Base-by-base conservation (phyloP, 2,888 invertebrate species). In the Bibio marci region DNA sequence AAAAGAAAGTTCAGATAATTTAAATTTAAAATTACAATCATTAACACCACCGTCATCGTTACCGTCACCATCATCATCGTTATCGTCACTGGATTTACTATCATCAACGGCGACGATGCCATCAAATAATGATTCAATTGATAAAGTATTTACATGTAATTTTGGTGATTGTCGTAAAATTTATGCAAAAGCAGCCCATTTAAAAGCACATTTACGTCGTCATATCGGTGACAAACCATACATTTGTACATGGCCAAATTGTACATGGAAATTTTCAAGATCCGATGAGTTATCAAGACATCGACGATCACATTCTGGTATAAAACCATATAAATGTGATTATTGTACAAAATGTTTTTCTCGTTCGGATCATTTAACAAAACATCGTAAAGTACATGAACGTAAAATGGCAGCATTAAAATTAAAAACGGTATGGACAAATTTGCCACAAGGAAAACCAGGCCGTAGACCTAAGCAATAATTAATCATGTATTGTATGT, bases 281-380 rank as follows among this genome's bases (percentile, higher is more conserved):
- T 92, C 92, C 0, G 94, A 94, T 57, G 94, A 94, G 61, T 63
- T 94, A 46, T 87, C 91, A 3, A 71, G 94, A 15, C 94, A 94
- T 58, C 76, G 83, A 39, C 72, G 94, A 45, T 91, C 90, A n/a
- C 94, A 94, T 62, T 90, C 90, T 0, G 94, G 94, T 1, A 73
- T 90, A 44, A 92, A 92, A 59, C 94, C 94, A 0, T 94, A 94
- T 61, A 73, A 79, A 42, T 95, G 94, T 59, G 70, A 72, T 41
- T 72, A 85, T 50, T 95, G 94, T 58, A 71, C 77, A 36, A 92
- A 94, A 61, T 71, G 79, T 44, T 95, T 95, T 61, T 85, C 90
- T 1, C 70, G 94, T 19, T 91, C 90, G 22, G 94, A 95, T 59
- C 94, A 95, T 59, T 69, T 94, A 41, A 76, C 90, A 19, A 94